phyloP scores from a whole-genome alignment of 2,113 vertebrate genomes.

The Heterotis niloticus region DNA sequence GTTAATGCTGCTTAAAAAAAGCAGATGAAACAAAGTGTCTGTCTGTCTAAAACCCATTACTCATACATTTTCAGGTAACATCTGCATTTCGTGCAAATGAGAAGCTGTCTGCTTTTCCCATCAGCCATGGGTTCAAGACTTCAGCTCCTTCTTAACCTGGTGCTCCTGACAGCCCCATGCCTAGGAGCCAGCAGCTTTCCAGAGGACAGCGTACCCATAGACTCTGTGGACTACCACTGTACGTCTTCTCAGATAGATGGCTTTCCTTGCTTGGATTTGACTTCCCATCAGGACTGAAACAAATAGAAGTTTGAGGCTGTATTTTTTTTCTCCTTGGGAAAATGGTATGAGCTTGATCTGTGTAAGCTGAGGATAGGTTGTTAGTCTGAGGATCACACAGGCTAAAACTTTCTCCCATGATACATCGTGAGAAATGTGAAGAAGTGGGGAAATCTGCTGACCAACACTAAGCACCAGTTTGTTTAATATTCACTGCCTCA shows the following conservation, averaged over 20 bases:
- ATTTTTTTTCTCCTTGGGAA: not conserved
- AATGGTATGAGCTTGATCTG: not conserved
- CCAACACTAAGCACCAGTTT: not conserved
- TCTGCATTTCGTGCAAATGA: conserved; percentile 54
- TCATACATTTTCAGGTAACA: conserved; percentile 70
- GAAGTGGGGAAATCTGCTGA: not conserved
- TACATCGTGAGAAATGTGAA: conserved; percentile 37
- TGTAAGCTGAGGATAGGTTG: conserved; percentile 1
- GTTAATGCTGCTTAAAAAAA: not conserved
- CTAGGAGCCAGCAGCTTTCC: conserved; percentile 84
- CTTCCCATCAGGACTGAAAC: no score
- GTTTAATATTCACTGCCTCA: conserved; percentile 50
- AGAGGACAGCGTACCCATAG: conserved; percentile 81
- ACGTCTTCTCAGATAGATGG: conserved; percentile 55
- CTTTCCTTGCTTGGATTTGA: no score
- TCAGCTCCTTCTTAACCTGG: conserved; percentile 63
- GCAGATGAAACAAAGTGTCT: not conserved
- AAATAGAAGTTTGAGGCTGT: not conserved
- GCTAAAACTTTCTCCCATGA: conserved; percentile 37
- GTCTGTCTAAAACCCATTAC: not conserved
- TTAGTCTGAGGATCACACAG: conserved; percentile 37
- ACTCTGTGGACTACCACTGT: conserved; percentile 88
- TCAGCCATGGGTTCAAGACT: conserved; percentile 79
- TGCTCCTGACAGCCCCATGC: conserved; percentile 61
- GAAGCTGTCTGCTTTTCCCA: conserved; percentile 55